Conservation (phyloP, 1,140 invertebrate genomes). For the Dendrolimus punctatus region DNA sequence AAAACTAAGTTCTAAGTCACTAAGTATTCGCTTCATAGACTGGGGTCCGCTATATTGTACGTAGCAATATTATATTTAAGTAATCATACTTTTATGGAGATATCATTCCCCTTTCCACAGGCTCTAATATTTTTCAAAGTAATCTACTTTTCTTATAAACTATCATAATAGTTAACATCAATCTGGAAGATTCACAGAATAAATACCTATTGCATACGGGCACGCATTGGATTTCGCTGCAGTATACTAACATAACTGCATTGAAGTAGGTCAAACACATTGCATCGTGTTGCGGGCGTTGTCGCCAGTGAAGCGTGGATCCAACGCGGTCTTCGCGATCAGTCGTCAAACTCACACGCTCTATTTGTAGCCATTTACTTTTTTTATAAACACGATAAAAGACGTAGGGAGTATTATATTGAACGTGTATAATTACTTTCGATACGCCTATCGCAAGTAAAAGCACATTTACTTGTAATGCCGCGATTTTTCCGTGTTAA, state of each 20-base stretch:
- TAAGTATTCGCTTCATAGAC: too few species aligned
- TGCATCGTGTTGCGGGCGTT: constrained; percentile 45
- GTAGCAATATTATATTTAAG: too few species aligned
- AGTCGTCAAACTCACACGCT: constrained; percentile 52
- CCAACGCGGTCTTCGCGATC: constrained; percentile 44
- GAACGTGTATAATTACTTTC: not conserved
- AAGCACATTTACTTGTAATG: too few species aligned
- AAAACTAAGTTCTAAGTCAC: too few species aligned
- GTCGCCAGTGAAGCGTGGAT: constrained; percentile 37
- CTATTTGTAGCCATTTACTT: constrained; percentile 53
- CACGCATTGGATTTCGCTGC: constrained; percentile 28
- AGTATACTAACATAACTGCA: constrained; percentile 25
- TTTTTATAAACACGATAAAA: constrained; percentile 16
- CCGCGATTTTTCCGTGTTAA: too few species aligned
- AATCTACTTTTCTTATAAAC: too few species aligned
- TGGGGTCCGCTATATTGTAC: too few species aligned
- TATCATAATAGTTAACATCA: too few species aligned
- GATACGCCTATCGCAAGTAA: too few species aligned
- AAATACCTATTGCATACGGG: not conserved
- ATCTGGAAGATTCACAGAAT: not conserved
- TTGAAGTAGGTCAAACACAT: constrained; percentile 52
- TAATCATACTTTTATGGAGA: too few species aligned
- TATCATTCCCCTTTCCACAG: too few species aligned
- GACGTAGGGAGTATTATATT: not conserved
- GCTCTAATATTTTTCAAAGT: too few species aligned